These are phyloP conservation scores for Stictonetta naevosa DNA, from an alignment of 2,113 vertebrate genomes.

Conservation along the genomic window DNA sequence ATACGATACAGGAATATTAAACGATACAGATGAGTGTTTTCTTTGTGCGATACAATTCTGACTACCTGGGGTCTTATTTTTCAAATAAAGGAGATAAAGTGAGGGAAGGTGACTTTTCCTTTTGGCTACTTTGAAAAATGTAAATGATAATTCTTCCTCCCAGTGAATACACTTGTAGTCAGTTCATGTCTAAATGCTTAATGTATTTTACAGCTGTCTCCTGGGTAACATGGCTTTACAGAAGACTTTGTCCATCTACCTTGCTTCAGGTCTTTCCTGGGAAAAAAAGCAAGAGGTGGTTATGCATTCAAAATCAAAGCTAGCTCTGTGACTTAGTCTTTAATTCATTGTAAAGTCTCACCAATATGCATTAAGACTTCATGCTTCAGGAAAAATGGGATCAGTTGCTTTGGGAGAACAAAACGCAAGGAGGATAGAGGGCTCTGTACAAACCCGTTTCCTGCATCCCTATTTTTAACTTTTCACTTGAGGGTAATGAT, in stretches of 20 bases:
- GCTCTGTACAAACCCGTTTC: neutral
- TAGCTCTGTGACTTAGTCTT: neutral
- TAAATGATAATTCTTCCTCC: neutral
- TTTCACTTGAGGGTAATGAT: neutral
- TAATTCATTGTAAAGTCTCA: neutral
- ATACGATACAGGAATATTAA: neutral
- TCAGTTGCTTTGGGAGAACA: neutral
- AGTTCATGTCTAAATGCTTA: neutral
- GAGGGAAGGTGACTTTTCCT: slow-evolving; percentile 39
- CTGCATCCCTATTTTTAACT: neutral
- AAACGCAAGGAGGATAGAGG: neutral
- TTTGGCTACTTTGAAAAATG: neutral
- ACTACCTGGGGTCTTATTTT: slow-evolving; percentile 12
- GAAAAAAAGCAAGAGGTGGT: neutral
- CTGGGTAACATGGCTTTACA: neutral
- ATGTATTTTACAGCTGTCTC: slow-evolving; percentile 3
- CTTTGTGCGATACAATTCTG: slow-evolving; percentile 1
- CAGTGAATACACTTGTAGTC: neutral
- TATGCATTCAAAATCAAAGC: slow-evolving; percentile 24
- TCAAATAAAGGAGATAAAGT: slow-evolving; percentile 7
- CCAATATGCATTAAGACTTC: neutral
- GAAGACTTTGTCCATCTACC: neutral
- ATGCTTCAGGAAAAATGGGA: neutral
- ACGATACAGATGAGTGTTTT: neutral
- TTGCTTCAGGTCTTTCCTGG: neutral